Base-by-base conservation (phyloP, 1,140 invertebrate species). In the Apis dorsata region DNA sequence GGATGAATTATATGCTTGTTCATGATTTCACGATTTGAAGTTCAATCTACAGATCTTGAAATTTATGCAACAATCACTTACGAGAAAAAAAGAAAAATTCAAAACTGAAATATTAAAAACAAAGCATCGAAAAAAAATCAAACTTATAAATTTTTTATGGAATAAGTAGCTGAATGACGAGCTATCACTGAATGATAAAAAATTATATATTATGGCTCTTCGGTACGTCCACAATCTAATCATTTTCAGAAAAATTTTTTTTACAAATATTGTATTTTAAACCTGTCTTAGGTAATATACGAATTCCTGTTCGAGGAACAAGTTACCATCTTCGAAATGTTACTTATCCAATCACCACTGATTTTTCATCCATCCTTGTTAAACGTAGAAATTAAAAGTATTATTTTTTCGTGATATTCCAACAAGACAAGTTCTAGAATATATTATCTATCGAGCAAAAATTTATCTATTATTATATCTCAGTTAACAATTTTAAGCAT, bases 251-350 rank as follows among this genome's bases (percentile, higher is more conserved):
- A 44, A 44, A 44, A 4, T 44, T 44, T 44, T 44, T 44, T 44
- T 44, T 44, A 44, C 34, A 12, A 24, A 24, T 24, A 24, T 62
- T n/a, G n/a, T 62, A 44, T 4, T 44, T 44, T 63, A 68, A 17
- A 10, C 19, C 49, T 80, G 34, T 21, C n/a, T n/a, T 19, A 44
- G 34, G 34, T 44, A 21, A 57, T 55, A 10, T 12, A 19, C 24
- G 53, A 74, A 68, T 69, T 75, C 55, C 63, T 51, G 11, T 7
- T 44, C n/a, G 19, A 73, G 69, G 51, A 49, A 49, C 8, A 53
- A 59, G 4, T 53, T 68, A 19, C 19, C 51, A 19, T 53, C 24
- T 53, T 69, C 69, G 53, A 85, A 82, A 83, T 83, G 75, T 65
- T 73, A 85, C 51, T 51, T 44, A 77, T 24, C 59, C 74, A 44